A percentile compares a stretch with the other conserved stretches of the same genome.
These are phyloP conservation scores for Drosophila infuscata DNA, from an alignment of 2,888 invertebrate genomes.

Conservation along the genomic window DNA sequence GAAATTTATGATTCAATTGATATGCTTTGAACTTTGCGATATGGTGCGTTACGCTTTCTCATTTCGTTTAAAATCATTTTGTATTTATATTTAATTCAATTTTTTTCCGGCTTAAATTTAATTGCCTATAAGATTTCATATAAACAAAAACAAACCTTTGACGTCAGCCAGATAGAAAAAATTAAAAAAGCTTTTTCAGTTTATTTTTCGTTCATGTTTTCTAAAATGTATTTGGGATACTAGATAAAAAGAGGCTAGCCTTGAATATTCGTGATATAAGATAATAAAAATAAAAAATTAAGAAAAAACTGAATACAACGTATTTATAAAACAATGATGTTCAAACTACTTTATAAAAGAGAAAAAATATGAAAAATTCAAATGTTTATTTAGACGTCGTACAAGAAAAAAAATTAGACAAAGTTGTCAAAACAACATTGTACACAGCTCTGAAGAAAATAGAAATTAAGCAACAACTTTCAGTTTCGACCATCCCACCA, in stretches of 20 bases:
- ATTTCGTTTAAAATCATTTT: neutral
- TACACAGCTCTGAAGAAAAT: constrained; percentile 24
- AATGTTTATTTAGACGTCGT: constrained; percentile 39
- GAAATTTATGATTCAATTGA: constrained; percentile 13
- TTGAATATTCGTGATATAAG: constrained; percentile 57
- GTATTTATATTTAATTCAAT: constrained; percentile 13
- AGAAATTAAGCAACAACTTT: constrained; percentile 19
- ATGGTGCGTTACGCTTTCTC: neutral
- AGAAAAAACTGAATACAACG: neutral
- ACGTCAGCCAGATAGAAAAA: constrained; percentile 62
- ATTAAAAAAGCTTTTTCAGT: constrained; percentile 22
- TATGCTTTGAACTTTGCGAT: constrained; percentile 13
- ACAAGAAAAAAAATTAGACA: constrained; percentile 24
- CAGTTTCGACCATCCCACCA: constrained; percentile 20
- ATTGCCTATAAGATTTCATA: constrained; percentile 38
- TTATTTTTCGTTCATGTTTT: constrained; percentile 44
- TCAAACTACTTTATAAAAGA: constrained; percentile 44
- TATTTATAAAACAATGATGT: constrained; percentile 67
- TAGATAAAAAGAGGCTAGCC: constrained; percentile 34
- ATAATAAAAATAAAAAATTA: neutral
- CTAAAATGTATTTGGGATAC: constrained; percentile 31
- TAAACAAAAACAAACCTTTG: constrained; percentile 54
- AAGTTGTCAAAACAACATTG: constrained; percentile 47
- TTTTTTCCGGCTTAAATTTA: constrained; percentile 26
- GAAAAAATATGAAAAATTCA: constrained; percentile 24